Conservation (phyloP, 2,888 invertebrate genomes). For the Drosophila affinis region DNA sequence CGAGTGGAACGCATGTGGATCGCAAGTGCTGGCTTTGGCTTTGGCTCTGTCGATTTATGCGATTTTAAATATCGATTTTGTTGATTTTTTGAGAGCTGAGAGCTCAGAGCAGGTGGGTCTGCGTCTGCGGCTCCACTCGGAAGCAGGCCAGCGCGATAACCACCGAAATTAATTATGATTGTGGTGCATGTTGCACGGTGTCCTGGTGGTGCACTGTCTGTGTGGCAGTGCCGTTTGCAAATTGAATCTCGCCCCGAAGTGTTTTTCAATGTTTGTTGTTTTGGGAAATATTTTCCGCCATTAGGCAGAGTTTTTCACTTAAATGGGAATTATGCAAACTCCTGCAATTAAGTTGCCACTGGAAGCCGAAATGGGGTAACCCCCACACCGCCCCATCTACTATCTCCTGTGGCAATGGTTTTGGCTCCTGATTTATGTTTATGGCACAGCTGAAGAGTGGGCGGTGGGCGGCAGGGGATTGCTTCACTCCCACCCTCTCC, state of each 20-base stretch:
- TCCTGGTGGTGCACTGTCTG: conserved; percentile 9
- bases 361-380: background rate
- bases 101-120: conserved; percentile 58
- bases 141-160: conserved; percentile 39
- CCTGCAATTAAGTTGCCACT: conserved; percentile 73
- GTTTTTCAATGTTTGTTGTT: conserved; percentile 72
- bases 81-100: conserved; percentile 75
- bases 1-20: conserved; percentile 51
- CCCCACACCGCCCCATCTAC: background rate
- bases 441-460: conserved; percentile 43
- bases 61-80: conserved; percentile 84
- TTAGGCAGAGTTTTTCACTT: conserved; percentile 59
- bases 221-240: conserved; percentile 38
- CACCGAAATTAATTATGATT: conserved; percentile 82
- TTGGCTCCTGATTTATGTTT: conserved; percentile 62
- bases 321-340: conserved; percentile 72
- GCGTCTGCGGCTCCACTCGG: background rate
- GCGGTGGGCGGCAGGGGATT: conserved; percentile 15
- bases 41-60: conserved; percentile 76
- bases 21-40: conserved; percentile 33
- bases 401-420: conserved; percentile 3
- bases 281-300: conserved; percentile 75
- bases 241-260: conserved; percentile 75
- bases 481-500: background rate
- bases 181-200: conserved; percentile 33